Conservation (phyloP, 2,113 vertebrate genomes). For the Cathartes aura region DNA sequence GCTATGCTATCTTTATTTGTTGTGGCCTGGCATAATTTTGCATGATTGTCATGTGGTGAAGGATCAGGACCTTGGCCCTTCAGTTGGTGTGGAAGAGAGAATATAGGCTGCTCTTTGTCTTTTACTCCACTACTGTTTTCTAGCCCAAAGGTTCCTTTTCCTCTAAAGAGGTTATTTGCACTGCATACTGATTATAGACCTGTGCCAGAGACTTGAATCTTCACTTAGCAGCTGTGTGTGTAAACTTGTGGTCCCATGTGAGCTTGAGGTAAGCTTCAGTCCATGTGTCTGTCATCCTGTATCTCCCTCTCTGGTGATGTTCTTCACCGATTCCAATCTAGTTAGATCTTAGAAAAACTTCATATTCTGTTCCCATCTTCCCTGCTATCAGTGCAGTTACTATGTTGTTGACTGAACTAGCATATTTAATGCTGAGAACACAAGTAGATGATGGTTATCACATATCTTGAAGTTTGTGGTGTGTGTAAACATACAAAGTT, state of each 20-base stretch:
- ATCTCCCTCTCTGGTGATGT: not conserved
- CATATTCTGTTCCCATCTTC: not conserved
- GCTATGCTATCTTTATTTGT: not conserved
- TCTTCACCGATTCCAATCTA: not conserved
- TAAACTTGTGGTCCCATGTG: not conserved
- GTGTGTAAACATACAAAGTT: not conserved
- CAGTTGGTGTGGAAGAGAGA: not conserved
- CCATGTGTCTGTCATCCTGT: not conserved
- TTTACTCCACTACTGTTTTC: not conserved
- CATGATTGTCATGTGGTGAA: not conserved
- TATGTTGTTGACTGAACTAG: not conserved
- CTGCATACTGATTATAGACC: not conserved
- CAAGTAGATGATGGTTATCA: not conserved
- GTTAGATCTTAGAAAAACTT: not conserved
- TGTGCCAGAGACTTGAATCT: not conserved
- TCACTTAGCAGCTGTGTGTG: not conserved
- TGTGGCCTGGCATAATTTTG: not conserved
- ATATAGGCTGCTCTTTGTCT: not conserved
- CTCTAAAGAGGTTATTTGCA: not conserved
- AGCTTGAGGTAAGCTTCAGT: not conserved
- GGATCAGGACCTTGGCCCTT: not conserved
- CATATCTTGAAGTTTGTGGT: fast-evolving
- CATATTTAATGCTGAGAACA: not conserved
- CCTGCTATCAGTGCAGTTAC: not conserved
- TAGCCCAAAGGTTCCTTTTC: not conserved